Evolutionary conservation across 2,888 invertebrate genomes (phyloP), one percentile per base, ranked within the genome.

Genomic region (Orgyia antiqua): DNA sequence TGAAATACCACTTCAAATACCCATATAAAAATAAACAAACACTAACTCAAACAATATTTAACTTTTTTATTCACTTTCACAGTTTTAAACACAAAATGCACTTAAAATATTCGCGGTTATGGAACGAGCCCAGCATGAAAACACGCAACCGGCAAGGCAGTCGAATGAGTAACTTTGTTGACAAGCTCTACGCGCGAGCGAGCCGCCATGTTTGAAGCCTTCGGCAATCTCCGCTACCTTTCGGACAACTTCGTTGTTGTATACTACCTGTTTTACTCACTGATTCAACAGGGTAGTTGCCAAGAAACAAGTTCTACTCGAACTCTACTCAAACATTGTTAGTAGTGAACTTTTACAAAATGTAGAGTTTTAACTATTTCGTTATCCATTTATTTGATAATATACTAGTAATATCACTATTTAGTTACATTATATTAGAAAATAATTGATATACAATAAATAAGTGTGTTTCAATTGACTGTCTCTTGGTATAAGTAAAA

Each of bases 111-210:
- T 58, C 57, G 55, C 58, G 61, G 39, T 29, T 42, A 44, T 21
- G 21, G 41, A 36, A 47, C 42, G 36, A 29, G 40, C 48, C 32
- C 23, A 27, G 32, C 49, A 39, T 42, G 39, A 63, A 60, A 58
- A 55, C 72, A 68, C 69, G 64, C 79, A 67, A 45, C 64, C 65
- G 51, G 65, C 60, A 42, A 51, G 50, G 46, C 63, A 52, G 55
- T 50, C 68, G 64, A 57, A 63, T 58, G 61, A 69, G 63, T 73
- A 68, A 76, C 71, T 79, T 84, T 24, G 24, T 24, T 84, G 84
- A 84, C 84, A 84, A 80, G 76, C 80, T 66, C 68, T 47, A 52
- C 66, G 59, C 69, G 65, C 69, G 63, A 60, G 58, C 58, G 51
- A 53, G 62, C 62, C 64, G 80, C 84, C 82, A 82, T 83, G 40